Base-by-base conservation (phyloP, 2,888 invertebrate genomes). In the Theretra japonica region DNA sequence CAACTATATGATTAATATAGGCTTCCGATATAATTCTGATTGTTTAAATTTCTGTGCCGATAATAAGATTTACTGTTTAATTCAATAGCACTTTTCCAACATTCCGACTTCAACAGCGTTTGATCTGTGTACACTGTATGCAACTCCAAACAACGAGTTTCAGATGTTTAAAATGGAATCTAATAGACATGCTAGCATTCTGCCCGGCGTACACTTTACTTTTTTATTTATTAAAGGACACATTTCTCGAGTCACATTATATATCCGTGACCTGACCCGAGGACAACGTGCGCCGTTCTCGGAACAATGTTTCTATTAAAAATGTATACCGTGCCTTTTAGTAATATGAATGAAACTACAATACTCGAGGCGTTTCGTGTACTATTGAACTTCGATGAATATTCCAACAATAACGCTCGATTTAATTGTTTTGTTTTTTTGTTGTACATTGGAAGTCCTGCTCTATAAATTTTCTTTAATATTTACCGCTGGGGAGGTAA, bases 161-260 rank as follows among this genome's bases (percentile, higher is more conserved):
- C 1, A n/a, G 15, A 19, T 53, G 17, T 53, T 58, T 17, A 65
- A 65, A 23, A 23, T 23, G 41, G 17, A 23, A 23, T 48, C 23
- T 6, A 65, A 62, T 33, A 41, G n/a, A n/a, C 8, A n/a, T 4
- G 30, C 59, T 25, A 2, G 48, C 65, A 23, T 48, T 17, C 2
- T 48, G 65, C 21, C 17, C 8, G 15, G 41, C 6, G 65, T 74
- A 65, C 71, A 74, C 73, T 56, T 73, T 68, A 59, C 68, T 74
- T 75, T 75, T 79, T 80, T 78, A 81, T 77, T 80, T 82, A 82
- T 82, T 80, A 74, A 82, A 73, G 74, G 69, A 73, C 76, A 79
- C 78, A 77, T 79, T 77, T 76, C 78, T 75, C 73, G 75, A 76
- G 76, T 76, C 82, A 79, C 79, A 76, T 82, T 62, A 70, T 48